phyloP scores from a whole-genome alignment of 2,888 invertebrate species.

The Sarcophaga carnaria region DNA sequence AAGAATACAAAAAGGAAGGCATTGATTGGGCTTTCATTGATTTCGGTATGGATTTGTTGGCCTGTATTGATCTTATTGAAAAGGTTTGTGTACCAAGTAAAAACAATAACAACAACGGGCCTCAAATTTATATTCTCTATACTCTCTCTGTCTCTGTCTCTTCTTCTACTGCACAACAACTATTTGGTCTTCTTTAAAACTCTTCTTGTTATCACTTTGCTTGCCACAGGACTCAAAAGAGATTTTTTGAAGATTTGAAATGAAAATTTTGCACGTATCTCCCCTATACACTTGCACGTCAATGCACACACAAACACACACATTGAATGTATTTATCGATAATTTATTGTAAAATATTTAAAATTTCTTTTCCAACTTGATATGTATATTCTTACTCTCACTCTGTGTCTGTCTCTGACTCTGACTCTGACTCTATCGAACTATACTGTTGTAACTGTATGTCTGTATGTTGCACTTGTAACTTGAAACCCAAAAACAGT shows the following conservation, averaged over 20 bases:
- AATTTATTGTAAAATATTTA: constrained; percentile 7
- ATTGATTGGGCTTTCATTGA: constrained; percentile 99
- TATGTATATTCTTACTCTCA: background rate
- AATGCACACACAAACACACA: constrained; percentile 2
- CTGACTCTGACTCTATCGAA: background rate
- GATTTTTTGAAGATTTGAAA: no score
- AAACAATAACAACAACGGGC: constrained; percentile 49
- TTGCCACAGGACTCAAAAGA: background rate
- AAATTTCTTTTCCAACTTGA: constrained; percentile 38
- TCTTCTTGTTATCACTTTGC: constrained; percentile 5
- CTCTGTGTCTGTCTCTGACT: background rate
- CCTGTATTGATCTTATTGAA: constrained; percentile 99
- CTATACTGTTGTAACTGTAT: no score
- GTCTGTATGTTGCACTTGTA: constrained; percentile 8
- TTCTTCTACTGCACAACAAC: background rate
- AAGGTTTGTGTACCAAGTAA: constrained; percentile 85
- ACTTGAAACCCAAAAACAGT: constrained; percentile 84
- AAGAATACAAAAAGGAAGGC: constrained; percentile 98
- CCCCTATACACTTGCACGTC: constrained; percentile 24
- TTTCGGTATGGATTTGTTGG: constrained; percentile 99
- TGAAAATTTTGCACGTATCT: background rate
- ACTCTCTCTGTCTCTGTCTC: background rate
- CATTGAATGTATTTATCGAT: constrained; percentile 6
- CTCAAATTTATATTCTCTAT: constrained; percentile 39
- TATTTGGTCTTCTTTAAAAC: background rate